A percentile compares a stretch with the other conserved stretches of the same genome.
phyloP scores from a whole-genome alignment of 2,888 invertebrate genomes.

The Erynnis tages region DNA sequence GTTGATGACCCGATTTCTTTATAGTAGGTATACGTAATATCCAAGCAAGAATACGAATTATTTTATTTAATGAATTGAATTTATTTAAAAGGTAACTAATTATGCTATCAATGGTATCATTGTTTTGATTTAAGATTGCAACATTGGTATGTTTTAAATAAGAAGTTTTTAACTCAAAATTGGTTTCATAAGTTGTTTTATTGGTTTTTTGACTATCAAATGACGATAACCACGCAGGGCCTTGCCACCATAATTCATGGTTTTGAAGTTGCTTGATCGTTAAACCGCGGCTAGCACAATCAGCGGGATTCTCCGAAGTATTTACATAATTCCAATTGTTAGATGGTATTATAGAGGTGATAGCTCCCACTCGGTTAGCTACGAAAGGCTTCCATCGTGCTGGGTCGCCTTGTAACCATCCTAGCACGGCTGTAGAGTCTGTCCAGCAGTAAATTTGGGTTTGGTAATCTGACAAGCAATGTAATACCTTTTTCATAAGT shows the following conservation, averaged over 20 bases:
- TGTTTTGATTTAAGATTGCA: neutral
- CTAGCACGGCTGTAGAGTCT: conserved; percentile 29
- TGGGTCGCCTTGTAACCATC: conserved; percentile 30
- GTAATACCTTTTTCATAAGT: conserved; percentile 17
- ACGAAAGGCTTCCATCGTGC: conserved; percentile 32
- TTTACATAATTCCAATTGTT: conserved; percentile 24
- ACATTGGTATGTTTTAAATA: neutral
- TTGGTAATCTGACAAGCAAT: conserved; percentile 6
- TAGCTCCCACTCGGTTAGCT: conserved; percentile 27
- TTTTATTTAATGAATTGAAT: neutral
- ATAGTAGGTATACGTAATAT: conserved; percentile 2
- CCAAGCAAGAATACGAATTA: conserved; percentile 27
- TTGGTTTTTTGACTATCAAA: neutral
- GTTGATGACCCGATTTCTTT: neutral
- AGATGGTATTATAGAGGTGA: conserved; percentile 19
- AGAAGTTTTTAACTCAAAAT: neutral
- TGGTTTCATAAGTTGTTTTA: neutral
- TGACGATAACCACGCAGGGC: neutral
- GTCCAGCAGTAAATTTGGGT: conserved; percentile 25
- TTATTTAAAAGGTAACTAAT: neutral
- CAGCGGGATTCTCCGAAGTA: conserved; percentile 32
- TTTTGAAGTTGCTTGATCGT: conserved; percentile 15
- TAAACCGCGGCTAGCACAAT: conserved; percentile 30
- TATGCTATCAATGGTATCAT: neutral
- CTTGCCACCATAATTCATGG: conserved; percentile 2